Evolutionary conservation across 2,797 vertebrate genomes (phyloP).

Genomic region (Fistularia commersonii): DNA sequence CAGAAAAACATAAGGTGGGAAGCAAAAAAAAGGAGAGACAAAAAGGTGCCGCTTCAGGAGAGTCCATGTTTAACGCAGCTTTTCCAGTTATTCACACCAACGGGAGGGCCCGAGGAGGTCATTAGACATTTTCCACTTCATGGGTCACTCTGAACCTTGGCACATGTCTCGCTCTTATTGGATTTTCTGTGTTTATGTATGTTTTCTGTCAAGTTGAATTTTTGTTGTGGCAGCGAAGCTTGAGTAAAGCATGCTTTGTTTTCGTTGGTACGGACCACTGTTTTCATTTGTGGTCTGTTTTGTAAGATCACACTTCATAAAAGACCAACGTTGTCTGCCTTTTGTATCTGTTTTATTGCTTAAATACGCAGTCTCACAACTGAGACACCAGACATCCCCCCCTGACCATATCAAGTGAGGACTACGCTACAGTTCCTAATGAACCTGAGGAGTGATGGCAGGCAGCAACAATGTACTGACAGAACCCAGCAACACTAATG

Average conservation of each 20-base stretch:
- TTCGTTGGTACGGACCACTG: no score
- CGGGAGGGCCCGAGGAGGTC: no score
- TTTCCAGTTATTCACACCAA: no score
- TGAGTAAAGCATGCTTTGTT: no score
- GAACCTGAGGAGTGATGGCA: constrained; percentile 44
- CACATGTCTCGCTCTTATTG: no score
- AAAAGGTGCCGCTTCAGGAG: constrained; percentile 9
- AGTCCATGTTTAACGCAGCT: background rate
- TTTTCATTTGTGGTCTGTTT: background rate
- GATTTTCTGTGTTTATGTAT: no score
- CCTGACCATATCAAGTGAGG: constrained; percentile 20
- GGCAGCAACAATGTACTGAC: constrained; percentile 42
- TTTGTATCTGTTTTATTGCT: no score
- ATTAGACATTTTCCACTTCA: no score
- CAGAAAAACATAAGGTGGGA: constrained; percentile 6
- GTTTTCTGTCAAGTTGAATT: no score
- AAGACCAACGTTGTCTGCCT: background rate
- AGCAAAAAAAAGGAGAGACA: constrained; percentile 13
- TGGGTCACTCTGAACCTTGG: no score
- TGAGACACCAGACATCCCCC: constrained; percentile 3
- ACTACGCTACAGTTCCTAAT: constrained; percentile 35
- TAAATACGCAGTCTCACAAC: background rate
- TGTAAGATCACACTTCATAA: constrained; percentile 3
- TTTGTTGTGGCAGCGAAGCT: no score
- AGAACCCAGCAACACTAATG: constrained; percentile 9